Percentiles rank a stretch among this genome's conserved stretches.
These are phyloP conservation scores for Spicauda simplicius DNA, from an alignment of 2,888 invertebrate genomes.

Conservation along the genomic window DNA sequence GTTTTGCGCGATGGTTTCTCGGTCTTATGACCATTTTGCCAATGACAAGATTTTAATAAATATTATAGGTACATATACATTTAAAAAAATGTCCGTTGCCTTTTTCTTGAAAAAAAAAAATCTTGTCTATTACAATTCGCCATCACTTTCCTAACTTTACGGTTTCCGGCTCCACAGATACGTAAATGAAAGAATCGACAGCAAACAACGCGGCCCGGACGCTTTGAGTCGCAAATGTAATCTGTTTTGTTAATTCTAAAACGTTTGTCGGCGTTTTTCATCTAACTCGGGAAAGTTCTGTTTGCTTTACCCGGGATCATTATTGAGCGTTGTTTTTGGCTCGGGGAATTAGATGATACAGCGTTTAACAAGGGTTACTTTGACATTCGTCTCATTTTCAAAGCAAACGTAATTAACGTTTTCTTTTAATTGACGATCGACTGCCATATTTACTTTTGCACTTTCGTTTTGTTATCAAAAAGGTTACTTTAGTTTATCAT, in stretches of 20 bases:
- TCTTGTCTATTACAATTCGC: slow-evolving; percentile 1
- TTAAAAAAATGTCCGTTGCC: too few relatives aligned
- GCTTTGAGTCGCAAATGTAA: slow-evolving; percentile 75
- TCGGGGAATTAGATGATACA: slow-evolving; percentile 26
- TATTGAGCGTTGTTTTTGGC: slow-evolving; percentile 32
- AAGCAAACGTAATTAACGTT: too few relatives aligned
- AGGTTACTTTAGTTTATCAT: too few relatives aligned
- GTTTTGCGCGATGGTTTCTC: too few relatives aligned
- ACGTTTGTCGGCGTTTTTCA: slow-evolving; percentile 68
- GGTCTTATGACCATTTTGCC: too few relatives aligned
- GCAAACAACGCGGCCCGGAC: slow-evolving; percentile 65
- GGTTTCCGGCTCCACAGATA: slow-evolving; percentile 46
- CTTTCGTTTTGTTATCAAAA: too few relatives aligned
- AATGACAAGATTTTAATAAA: too few relatives aligned
- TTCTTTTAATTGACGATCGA: too few relatives aligned
- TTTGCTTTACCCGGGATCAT: slow-evolving; percentile 30
- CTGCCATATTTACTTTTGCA: too few relatives aligned
- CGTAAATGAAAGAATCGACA: slow-evolving; percentile 73
- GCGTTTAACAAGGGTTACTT: slow-evolving; percentile 7
- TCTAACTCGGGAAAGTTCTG: slow-evolving; percentile 53
- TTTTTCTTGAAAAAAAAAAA: neutral
- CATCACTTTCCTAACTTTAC: slow-evolving; percentile 19
- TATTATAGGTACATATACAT: too few relatives aligned
- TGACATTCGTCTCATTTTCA: slow-evolving; percentile 8
- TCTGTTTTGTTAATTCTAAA: slow-evolving; percentile 81